Conservation (phyloP, 2,797 vertebrate genomes). For the Brotula barbata region DNA sequence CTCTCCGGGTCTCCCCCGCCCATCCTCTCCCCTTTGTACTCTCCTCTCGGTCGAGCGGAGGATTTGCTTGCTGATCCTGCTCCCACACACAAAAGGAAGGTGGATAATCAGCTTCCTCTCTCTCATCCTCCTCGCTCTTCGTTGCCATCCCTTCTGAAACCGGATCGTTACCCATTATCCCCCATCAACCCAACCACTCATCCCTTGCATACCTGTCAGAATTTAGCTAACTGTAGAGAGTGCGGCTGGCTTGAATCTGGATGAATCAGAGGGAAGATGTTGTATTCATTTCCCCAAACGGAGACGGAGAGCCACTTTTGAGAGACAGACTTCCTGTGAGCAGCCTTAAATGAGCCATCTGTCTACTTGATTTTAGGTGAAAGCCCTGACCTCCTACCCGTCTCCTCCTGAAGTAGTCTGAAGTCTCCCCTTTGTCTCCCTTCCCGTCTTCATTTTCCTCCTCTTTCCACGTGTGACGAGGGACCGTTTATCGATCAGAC, state of each 20-base stretch:
- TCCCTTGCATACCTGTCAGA: too few relatives aligned
- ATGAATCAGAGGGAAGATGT: conserved; percentile 11
- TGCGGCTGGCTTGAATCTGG: too few relatives aligned
- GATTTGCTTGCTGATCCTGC: conserved; percentile 70
- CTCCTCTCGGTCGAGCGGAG: conserved; percentile 35
- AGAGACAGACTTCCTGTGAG: conserved; percentile 22
- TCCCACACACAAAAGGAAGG: conserved; percentile 63
- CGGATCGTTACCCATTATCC: conserved; percentile 63
- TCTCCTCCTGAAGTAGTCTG: conserved; percentile 27
- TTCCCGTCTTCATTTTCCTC: conserved; percentile 18
- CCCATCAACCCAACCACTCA: conserved; percentile 63
- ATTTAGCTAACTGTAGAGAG: too few relatives aligned
- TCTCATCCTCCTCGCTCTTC: conserved; percentile 62
- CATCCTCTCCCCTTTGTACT: conserved; percentile 29
- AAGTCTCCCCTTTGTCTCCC: conserved; percentile 14
- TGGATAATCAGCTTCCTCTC: conserved; percentile 68
- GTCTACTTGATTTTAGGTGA: conserved; percentile 40
- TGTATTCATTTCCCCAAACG: conserved; percentile 43
- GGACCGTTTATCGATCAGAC: conserved; percentile 41
- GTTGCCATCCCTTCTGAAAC: conserved; percentile 54
- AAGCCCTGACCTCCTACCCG: conserved; percentile 42
- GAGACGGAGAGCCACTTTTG: conserved; percentile 34
- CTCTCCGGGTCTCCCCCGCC: conserved; percentile 34
- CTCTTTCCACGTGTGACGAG: conserved; percentile 17
- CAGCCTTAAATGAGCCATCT: conserved; percentile 45